Base-by-base conservation (phyloP, 2,888 invertebrate species). In the Drosophila emarginata region DNA sequence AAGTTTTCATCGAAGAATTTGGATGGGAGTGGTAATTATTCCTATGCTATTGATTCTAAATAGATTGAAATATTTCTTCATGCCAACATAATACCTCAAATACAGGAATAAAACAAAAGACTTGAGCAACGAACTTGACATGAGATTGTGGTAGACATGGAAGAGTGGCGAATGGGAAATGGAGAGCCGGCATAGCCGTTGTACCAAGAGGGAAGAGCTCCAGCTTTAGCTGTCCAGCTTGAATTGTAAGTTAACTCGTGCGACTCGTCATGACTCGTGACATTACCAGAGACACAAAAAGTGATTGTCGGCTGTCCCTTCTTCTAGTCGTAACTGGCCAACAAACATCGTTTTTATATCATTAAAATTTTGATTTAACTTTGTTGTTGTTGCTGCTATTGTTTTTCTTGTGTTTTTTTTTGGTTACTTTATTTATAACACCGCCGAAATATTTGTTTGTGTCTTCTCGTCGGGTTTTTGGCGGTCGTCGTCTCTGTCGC, bases 311-410 rank as follows among this genome's bases (percentile, higher is more conserved):
- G 21, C 69, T 18, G 52, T 45, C 45, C 45, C 65, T 57, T 63
- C 68, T 77, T 76, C 73, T 77, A 64, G 53, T 57, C 52, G 56
- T 45, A 45, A 45, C 21, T 45, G 18, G 45, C 45, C 18, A 45
- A 21, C 45, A 32, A 45, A 45, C 32, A 59, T 26, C 59, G 50
- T 67, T 68, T 69, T 70, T 76, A 80, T 77, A 78, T 82, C 73
- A 87, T 85, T 89, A 87, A 83, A 80, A 75, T 76, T 80, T 88
- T 79, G 72, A 78, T 75, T 80, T 80, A 60, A 67, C 78, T 77
- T 75, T 83, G 37, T 28, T 40, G 9, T n/a, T 56, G 36, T n/a
- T 40, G 21, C 14, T 52, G 21, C 28, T 64, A 40, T 64, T 62
- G 57, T 39, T 45, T 52, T 69, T 53, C n/a, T n/a, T n/a, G n/a